phyloP scores from a whole-genome alignment of 2,113 vertebrate species.

The Hiodon tergisus region DNA sequence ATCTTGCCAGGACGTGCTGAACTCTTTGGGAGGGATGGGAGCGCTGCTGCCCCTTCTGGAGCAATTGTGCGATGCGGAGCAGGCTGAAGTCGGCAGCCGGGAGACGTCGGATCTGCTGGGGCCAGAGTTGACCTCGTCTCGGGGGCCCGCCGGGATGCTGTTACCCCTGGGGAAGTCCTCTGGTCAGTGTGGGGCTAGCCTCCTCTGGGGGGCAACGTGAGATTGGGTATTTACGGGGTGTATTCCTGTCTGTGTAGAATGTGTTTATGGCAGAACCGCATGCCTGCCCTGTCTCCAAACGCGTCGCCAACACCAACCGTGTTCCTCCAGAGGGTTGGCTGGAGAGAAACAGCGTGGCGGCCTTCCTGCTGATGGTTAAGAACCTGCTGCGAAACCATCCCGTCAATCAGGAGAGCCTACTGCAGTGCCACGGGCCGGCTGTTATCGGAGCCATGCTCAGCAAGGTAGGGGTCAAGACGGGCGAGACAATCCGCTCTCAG shows the following conservation, averaged over 20 bases:
- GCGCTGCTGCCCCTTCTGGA: constrained; percentile 83
- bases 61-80: constrained; percentile 71
- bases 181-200: constrained; percentile 56
- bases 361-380: constrained; percentile 90
- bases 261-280: constrained; percentile 30
- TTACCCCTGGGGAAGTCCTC: constrained; percentile 79
- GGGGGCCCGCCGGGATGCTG: constrained; percentile 71
- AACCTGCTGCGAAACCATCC: constrained; percentile 79
- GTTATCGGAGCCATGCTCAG: constrained; percentile 82
- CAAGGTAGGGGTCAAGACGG: constrained; percentile 66
- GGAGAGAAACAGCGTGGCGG: constrained; percentile 82
- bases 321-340: constrained; percentile 71
- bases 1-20: constrained; percentile 77
- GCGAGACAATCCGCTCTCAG: no score
- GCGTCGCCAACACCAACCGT: not conserved
- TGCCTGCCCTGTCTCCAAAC: not conserved
- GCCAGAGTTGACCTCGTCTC: constrained; percentile 78
- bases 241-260: constrained; percentile 8
- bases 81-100: constrained; percentile 60
- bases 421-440: constrained; percentile 83
- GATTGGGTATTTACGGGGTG: not conserved
- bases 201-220: not conserved
- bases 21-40: constrained; percentile 83
- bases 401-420: constrained; percentile 88
- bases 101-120: constrained; percentile 82